Evolutionary conservation across 2,888 invertebrate genomes (phyloP).

Genomic region (Poecilus cupreus): DNA sequence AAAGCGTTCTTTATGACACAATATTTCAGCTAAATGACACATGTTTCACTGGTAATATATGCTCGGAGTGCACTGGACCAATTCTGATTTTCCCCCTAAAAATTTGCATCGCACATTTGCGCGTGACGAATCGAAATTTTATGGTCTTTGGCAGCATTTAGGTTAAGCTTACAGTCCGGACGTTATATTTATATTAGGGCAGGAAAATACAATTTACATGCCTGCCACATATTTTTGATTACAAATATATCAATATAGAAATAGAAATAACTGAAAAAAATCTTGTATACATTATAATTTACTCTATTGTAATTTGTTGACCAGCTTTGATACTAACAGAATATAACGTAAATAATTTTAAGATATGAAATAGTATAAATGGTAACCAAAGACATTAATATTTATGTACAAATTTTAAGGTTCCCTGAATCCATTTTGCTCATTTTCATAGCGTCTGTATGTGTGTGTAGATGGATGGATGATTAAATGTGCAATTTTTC

Average conservation of each 20-base stretch:
- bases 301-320: too few relatives aligned
- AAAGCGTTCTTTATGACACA: background rate
- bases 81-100: slow-evolving; percentile 37
- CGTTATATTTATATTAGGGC: slow-evolving; percentile 35
- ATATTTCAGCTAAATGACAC: background rate
- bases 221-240: background rate
- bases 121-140: slow-evolving; percentile 41
- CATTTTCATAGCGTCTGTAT: too few relatives aligned
- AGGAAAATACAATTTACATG: slow-evolving; percentile 51
- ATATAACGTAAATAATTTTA: too few relatives aligned
- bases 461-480: too few relatives aligned
- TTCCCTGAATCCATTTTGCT: too few relatives aligned
- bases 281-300: too few relatives aligned
- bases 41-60: background rate
- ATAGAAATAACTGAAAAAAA: background rate
- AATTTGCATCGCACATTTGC: slow-evolving; percentile 52
- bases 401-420: too few relatives aligned
- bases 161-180: background rate
- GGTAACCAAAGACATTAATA: too few relatives aligned
- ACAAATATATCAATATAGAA: background rate
- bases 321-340: too few relatives aligned
- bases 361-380: too few relatives aligned
- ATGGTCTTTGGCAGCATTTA: slow-evolving; percentile 47
- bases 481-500: too few relatives aligned
- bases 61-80: background rate